A percentile compares a stretch with the other conserved stretches of the same genome.
Conservation (phyloP, 2,113 vertebrate species). For the Malurus alboscapulatus region DNA sequence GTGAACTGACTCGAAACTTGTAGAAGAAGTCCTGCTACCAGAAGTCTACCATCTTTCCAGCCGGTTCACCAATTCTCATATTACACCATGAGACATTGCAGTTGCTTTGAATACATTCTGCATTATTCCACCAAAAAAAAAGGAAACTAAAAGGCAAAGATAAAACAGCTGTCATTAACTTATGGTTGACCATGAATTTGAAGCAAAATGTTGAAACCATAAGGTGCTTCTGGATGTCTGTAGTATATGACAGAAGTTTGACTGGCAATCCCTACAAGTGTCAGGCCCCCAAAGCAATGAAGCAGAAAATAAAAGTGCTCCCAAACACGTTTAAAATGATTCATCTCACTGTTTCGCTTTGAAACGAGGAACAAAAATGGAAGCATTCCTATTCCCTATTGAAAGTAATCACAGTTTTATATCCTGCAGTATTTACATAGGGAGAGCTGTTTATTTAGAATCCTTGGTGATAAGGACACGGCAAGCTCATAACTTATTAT, state of each 20-base stretch:
- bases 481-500: constrained; percentile 77
- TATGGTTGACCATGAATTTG: background rate
- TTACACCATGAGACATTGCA: background rate
- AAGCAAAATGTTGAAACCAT: constrained; percentile 6
- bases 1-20: background rate
- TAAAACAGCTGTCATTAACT: background rate
- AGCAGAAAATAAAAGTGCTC: constrained; percentile 52
- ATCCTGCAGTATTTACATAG: constrained; percentile 82
- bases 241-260: background rate
- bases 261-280: background rate
- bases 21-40: background rate
- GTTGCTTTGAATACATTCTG: background rate
- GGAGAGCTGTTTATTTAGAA: constrained; percentile 82
- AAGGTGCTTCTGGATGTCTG: background rate
- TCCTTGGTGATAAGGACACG: constrained; percentile 76
- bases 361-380: constrained; percentile 66
- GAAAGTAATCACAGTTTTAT: constrained; percentile 81
- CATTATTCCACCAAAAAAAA: background rate
- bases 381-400: constrained; percentile 74
- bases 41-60: background rate
- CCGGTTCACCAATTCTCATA: background rate
- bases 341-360: constrained; percentile 69
- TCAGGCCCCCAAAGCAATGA: background rate
- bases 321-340: constrained; percentile 53
- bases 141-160: background rate